These are phyloP conservation scores for Lasiurus borealis DNA, from an alignment of 2,113 vertebrate genomes.

Conservation along the genomic window DNA sequence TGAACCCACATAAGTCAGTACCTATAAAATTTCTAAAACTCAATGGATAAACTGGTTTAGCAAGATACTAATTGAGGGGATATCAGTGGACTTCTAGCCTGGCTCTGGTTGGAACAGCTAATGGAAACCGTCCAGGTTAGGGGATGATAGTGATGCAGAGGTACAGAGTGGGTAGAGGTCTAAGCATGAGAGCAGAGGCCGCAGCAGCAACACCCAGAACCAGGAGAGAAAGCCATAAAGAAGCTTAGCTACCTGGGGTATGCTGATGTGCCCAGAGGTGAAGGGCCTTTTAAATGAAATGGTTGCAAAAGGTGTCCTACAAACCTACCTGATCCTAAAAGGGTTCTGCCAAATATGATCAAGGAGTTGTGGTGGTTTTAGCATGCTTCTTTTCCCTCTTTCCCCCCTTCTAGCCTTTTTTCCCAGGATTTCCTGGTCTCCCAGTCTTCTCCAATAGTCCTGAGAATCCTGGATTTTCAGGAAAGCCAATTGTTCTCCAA, in stretches of 20 bases:
- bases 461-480: slow-evolving; percentile 52
- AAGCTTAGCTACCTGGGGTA: not conserved
- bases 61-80: not conserved
- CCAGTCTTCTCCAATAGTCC: slow-evolving; percentile 51
- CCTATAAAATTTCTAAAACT: not conserved
- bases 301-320: not conserved
- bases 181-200: not conserved
- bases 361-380: slow-evolving; percentile 47
- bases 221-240: not conserved
- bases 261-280: slow-evolving; percentile 65
- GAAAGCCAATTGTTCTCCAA: slow-evolving; percentile 55
- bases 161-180: not conserved
- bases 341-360: slow-evolving; percentile 33
- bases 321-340: slow-evolving; percentile 62
- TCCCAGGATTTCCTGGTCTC: slow-evolving; percentile 71
- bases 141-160: not conserved
- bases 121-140: not conserved
- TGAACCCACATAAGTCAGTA: not conserved
- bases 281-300: slow-evolving; percentile 65
- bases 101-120: no score
- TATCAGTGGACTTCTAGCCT: no score
- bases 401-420: slow-evolving; percentile 80
- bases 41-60: not conserved
- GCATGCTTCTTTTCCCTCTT: slow-evolving; percentile 40
- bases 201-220: not conserved